Conservation (phyloP, 2,888 invertebrate genomes). For the Ophion slaviceki region DNA sequence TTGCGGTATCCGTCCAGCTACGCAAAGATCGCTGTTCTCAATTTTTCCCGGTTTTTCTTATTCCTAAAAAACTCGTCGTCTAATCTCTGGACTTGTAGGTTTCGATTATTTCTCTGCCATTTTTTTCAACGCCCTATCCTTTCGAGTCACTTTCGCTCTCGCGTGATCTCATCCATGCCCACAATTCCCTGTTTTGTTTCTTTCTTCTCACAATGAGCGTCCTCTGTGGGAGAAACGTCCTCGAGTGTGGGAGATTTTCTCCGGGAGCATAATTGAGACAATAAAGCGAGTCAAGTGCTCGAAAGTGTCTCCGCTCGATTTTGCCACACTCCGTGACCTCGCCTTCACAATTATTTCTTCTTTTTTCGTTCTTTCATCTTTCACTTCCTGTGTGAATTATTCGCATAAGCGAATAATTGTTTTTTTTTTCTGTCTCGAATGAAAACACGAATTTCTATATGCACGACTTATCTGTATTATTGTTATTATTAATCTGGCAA, state of each 20-base stretch:
- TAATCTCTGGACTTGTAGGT: not conserved
- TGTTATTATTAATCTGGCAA: not conserved
- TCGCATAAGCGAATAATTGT: not conserved
- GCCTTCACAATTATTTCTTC: not conserved
- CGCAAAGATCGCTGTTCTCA: too few species aligned
- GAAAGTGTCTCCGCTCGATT: constrained; percentile 31
- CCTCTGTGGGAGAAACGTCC: not conserved
- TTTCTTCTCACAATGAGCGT: not conserved
- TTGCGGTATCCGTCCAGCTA: not conserved
- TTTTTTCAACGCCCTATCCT: not conserved
- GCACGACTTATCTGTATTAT: not conserved
- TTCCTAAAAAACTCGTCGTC: not conserved
- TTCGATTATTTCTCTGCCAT: not conserved
- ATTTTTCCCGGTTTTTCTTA: too few species aligned
- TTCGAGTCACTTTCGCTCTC: not conserved
- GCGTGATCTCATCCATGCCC: not conserved
- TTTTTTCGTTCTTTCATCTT: constrained; percentile 17
- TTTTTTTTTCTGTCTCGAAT: not conserved
- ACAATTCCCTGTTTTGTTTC: not conserved
- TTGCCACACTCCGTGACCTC: constrained; percentile 27
- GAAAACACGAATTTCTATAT: not conserved
- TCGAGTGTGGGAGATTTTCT: constrained; percentile 33
- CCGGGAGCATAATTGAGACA: constrained; percentile 48
- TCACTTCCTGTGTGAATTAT: constrained; percentile 16
- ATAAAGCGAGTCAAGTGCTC: constrained; percentile 55